These are phyloP conservation scores for Dioctria linearis DNA, from an alignment of 2,888 invertebrate genomes.

Conservation along the genomic window DNA sequence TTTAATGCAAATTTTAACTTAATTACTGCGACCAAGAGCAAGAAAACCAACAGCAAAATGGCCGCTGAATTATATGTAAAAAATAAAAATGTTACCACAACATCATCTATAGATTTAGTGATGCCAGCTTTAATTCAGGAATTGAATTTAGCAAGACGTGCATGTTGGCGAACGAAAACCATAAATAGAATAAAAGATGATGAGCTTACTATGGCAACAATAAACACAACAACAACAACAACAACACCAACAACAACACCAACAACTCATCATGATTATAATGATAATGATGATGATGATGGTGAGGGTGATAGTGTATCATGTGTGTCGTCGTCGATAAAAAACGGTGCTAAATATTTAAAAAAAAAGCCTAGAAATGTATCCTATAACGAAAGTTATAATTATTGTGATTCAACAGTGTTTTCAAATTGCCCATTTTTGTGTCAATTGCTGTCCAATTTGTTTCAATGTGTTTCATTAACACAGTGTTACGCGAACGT, in stretches of 20 bases:
- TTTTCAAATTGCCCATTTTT: constrained; percentile 23
- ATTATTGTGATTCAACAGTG: constrained; percentile 46
- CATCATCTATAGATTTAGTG: constrained; percentile 57
- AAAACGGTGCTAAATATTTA: constrained; percentile 53
- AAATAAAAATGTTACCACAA: not conserved
- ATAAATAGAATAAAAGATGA: constrained; percentile 1
- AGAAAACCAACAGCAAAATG: not conserved
- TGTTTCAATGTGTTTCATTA: constrained; percentile 30
- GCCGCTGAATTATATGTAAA: not conserved
- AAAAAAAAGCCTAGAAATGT: constrained; percentile 17
- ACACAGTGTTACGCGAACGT: constrained; percentile 10
- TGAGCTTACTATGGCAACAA: not conserved
- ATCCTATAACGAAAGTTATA: constrained; percentile 43
- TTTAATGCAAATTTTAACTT: too few species aligned
- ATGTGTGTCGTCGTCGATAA: not conserved
- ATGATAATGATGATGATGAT: too few species aligned
- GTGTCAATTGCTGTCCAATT: constrained; percentile 48
- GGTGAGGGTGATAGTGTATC: not conserved
- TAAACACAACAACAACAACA: too few species aligned
- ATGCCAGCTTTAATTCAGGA: constrained; percentile 75
- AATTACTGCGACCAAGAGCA: too few species aligned
- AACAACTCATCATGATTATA: too few species aligned
- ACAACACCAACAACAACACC: too few species aligned
- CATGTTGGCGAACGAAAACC: constrained; percentile 74
- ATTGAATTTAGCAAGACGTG: constrained; percentile 79